Evolutionary conservation across 92 coral and sea anemone species (phyloP), one percentile per base, ranked within the genome.

Genomic region (Palythoa caribaeorum): DNA sequence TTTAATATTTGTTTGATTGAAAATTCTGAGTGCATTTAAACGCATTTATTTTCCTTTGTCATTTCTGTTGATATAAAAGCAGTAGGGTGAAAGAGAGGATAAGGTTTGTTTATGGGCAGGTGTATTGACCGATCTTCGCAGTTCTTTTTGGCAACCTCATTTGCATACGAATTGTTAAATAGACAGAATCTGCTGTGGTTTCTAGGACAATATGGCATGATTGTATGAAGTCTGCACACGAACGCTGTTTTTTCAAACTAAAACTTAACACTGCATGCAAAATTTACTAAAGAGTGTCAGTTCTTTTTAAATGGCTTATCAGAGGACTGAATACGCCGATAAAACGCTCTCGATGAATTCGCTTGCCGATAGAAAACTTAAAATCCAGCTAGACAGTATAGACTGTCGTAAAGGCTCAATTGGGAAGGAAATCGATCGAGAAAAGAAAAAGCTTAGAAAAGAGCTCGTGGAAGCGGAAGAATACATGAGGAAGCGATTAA

Each of bases 271-370:
- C 44, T 6, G 28, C 65, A 59, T 6, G 28, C 65, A 59, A 17
- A 14, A 13, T 4, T 11, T 2, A 59, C 3, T 28, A 28, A 28
- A 28, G 19, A 59, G 0, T 59, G 16, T 59, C 19, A 59, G 65
- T 2, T 11, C 14, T 59, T 59, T 15, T 17, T 1, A 17, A 5
- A 95, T 95, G 98, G 96, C 98, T 57, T 95, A 95, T 87, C 98
- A 95, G 69, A 77, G 98, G 17, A 91, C 98, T 8, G 98, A 95
- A 62, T 95, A 95, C 73, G 96, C 98, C 36, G 98, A 95, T 65
- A 95, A 95, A 81, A 95, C 98, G 11, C 78, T 95, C 69, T 91
- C 95, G 17, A 89, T 91, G 94, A 95, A 95, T 79, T 95, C 98
- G 16, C 79, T 93, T 76, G 96, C 96, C 53, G 96, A 95, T 62